These are phyloP conservation scores for Centrocercus urophasianus DNA, from an alignment of 2,113 vertebrate species.

Conservation along the genomic window DNA sequence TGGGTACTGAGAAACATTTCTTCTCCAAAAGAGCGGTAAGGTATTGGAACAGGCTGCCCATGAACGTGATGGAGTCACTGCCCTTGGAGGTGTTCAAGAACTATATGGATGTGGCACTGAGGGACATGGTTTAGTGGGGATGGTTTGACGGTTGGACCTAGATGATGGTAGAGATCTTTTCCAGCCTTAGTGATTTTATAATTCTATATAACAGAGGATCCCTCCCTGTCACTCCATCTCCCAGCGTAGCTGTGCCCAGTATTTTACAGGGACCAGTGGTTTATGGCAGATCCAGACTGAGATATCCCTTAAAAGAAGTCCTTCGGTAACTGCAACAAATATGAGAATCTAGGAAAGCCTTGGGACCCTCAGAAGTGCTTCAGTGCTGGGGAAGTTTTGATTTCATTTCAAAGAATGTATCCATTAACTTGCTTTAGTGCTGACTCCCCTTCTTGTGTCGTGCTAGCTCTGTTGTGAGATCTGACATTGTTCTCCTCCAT, in stretches of 20 bases:
- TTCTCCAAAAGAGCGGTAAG: no score
- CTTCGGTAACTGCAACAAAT: background rate
- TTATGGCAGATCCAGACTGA: background rate
- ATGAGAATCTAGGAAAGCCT: background rate
- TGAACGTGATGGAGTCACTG: no score
- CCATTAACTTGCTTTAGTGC: background rate
- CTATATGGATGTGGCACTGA: no score
- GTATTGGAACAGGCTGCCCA: no score
- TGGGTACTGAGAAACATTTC: no score
- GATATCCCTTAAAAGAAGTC: background rate
- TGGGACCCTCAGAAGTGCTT: background rate
- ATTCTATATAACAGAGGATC: background rate
- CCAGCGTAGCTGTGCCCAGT: background rate
- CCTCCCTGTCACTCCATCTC: background rate
- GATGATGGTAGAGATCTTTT: background rate
- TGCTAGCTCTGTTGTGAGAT: conserved; percentile 26
- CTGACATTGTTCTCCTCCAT: conserved; percentile 14
- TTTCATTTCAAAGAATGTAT: background rate
- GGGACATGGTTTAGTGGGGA: no score
- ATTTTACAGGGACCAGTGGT: background rate
- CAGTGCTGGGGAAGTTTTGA: background rate
- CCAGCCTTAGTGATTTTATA: background rate
- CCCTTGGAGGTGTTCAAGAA: no score
- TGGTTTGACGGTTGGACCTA: no score
- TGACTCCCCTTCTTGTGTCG: background rate